Percentiles rank a stretch among this genome's conserved stretches.
These are phyloP conservation scores for Esox niger DNA, from an alignment of 2,113 vertebrate species.

Conservation along the genomic window DNA sequence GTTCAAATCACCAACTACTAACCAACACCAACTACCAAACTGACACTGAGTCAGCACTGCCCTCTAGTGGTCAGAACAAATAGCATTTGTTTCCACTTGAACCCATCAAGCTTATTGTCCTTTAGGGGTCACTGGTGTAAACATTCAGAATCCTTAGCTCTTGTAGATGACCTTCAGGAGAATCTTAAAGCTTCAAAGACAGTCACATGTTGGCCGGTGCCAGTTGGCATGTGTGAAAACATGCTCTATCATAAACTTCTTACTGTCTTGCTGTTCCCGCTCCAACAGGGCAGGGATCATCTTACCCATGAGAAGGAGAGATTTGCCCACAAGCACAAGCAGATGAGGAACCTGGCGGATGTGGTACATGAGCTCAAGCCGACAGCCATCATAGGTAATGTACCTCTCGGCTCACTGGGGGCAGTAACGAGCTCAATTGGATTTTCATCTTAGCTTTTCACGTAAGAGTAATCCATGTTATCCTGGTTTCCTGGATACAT, in stretches of 20 bases:
- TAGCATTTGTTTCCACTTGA: neutral
- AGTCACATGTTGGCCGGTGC: no score
- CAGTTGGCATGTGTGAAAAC: no score
- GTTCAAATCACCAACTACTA: neutral
- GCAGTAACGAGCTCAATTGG: no score
- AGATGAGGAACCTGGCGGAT: constrained; percentile 86
- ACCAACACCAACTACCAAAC: no score
- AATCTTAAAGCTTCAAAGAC: neutral
- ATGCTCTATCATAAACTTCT: no score
- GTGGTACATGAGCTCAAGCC: constrained; percentile 85
- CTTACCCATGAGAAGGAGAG: constrained; percentile 86
- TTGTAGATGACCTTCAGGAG: neutral
- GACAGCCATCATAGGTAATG: constrained; percentile 89
- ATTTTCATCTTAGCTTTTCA: no score
- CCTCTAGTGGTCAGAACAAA: constrained; percentile 14
- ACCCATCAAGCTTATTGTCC: neutral
- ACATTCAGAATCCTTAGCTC: neutral
- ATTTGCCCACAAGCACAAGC: constrained; percentile 86
- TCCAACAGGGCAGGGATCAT: constrained; percentile 78
- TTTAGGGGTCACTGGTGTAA: neutral
- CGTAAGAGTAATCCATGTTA: no score
- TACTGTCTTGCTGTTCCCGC: constrained; percentile 12
- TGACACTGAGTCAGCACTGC: constrained; percentile 12
- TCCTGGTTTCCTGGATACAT: no score
- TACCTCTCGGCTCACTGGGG: constrained; percentile 3